Evolutionary conservation across 2,888 invertebrate species (phyloP).

Genomic region (Molorchus minor): DNA sequence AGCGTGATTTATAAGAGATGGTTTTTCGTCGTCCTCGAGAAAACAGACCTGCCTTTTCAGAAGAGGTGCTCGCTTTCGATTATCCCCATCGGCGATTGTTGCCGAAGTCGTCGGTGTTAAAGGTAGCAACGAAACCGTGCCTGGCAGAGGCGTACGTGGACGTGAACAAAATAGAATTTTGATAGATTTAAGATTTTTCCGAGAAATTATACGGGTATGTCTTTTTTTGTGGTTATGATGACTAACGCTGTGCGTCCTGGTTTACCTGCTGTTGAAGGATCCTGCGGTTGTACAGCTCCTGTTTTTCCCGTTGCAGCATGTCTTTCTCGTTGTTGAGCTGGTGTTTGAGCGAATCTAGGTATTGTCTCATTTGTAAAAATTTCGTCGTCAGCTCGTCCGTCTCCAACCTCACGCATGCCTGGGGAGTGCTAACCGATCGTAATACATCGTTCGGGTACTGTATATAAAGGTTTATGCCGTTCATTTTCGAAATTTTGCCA

Average conservation of each 20-base stretch:
- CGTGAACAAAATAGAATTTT: no score
- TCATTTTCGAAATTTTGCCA: background rate
- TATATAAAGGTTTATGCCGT: background rate
- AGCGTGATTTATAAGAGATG: no score
- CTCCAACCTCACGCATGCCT: background rate
- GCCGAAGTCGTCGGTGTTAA: no score
- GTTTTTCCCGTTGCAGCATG: conserved; percentile 3
- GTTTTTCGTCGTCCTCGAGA: no score
- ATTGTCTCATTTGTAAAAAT: background rate
- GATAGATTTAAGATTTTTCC: no score
- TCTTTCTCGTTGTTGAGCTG: conserved; percentile 5
- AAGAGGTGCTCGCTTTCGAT: no score
- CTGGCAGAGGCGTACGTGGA: no score
- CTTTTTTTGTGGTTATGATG: background rate
- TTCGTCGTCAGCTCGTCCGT: background rate
- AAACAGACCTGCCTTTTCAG: no score
- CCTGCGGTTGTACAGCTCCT: background rate
- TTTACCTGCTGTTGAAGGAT: conserved; percentile 2
- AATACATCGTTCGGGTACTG: background rate
- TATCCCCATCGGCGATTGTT: no score
- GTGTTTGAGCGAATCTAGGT: background rate
- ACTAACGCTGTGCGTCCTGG: background rate
- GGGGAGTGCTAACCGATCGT: background rate
- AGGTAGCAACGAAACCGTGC: no score
- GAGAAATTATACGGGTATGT: background rate